phyloP scores from a whole-genome alignment of 2,888 invertebrate genomes.

The Acronicta leporina region DNA sequence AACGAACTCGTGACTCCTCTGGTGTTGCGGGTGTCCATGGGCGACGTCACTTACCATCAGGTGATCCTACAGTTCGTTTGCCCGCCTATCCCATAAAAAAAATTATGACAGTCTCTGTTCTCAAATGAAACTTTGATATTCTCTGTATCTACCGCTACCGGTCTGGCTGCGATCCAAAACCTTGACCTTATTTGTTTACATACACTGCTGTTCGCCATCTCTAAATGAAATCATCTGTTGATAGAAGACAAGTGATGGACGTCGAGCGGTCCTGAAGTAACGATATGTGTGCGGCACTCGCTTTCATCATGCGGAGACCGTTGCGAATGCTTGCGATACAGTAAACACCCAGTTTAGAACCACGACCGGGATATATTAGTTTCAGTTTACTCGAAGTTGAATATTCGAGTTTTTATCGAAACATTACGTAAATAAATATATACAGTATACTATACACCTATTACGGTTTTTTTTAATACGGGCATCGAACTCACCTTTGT shows the following conservation, averaged over 20 bases:
- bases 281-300: constrained; percentile 19
- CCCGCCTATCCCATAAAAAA: too few relatives aligned
- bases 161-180: constrained; percentile 59
- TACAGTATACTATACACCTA: too few relatives aligned
- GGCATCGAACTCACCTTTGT: too few relatives aligned
- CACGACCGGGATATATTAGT: constrained; percentile 16
- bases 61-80: too few relatives aligned
- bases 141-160: constrained; percentile 7
- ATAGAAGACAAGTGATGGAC: constrained; percentile 54
- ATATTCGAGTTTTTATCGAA: not conserved
- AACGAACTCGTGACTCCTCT: too few relatives aligned
- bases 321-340: constrained; percentile 37
- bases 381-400: constrained; percentile 25
- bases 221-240: constrained; percentile 46
- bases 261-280: constrained; percentile 28
- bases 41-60: too few relatives aligned
- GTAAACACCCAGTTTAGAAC: constrained; percentile 42
- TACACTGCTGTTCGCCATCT: constrained; percentile 54
- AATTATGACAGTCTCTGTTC: not conserved
- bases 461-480: too few relatives aligned
- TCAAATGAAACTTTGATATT: constrained; percentile 35
- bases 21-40: too few relatives aligned
- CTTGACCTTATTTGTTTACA: constrained; percentile 50
- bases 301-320: constrained; percentile 39
- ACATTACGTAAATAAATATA: too few relatives aligned